phyloP scores from a whole-genome alignment of 2,797 vertebrate species.

The Hydrocynus forskahlii region DNA sequence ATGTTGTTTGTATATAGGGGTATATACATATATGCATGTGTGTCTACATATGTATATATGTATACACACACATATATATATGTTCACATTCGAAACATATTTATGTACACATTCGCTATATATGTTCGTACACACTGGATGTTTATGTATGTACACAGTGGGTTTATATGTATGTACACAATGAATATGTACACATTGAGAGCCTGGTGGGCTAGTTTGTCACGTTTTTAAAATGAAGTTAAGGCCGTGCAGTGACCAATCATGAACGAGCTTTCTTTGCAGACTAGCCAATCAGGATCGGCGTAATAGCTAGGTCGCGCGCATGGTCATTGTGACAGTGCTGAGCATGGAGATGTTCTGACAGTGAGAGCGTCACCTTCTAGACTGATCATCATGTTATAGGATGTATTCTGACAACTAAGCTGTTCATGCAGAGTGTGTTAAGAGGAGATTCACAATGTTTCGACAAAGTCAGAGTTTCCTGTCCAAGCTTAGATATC shows the following conservation, averaged over 20 bases:
- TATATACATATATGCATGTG: too few species aligned
- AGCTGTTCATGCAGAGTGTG: neutral
- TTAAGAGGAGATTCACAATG: constrained; percentile 60
- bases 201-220: neutral
- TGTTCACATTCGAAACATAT: too few species aligned
- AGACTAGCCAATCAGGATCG: constrained; percentile 19
- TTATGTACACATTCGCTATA: too few species aligned
- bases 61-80: too few species aligned
- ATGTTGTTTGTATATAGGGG: too few species aligned
- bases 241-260: neutral
- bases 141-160: too few species aligned
- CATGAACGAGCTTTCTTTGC: neutral
- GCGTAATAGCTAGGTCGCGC: neutral
- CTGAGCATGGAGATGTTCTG: constrained; percentile 13
- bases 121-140: too few species aligned
- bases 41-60: too few species aligned
- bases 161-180: too few species aligned
- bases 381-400: neutral
- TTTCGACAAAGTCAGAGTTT: constrained; percentile 66
- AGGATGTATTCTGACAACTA: neutral
- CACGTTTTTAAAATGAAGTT: neutral
- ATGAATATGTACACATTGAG: too few species aligned
- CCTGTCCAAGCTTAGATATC: constrained; percentile 66
- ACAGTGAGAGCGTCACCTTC: neutral
- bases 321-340: neutral